phyloP scores from a whole-genome alignment of 2,113 vertebrate genomes.

The Arizona elegans region DNA sequence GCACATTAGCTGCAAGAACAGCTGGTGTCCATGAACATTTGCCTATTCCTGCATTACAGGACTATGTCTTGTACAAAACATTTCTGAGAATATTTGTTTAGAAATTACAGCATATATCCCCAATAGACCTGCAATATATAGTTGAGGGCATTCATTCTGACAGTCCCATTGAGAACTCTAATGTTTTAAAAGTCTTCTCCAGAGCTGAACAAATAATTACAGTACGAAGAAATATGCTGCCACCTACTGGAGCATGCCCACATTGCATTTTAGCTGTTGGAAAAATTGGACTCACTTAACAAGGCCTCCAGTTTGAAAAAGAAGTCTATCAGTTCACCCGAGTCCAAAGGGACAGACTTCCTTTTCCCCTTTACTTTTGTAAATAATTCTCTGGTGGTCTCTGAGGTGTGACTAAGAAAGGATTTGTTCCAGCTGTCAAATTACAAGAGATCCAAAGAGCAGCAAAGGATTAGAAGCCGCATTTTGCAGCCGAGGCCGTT shows the following conservation, averaged over 20 bases:
- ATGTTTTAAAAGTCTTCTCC: not conserved
- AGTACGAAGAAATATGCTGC: slow-evolving; percentile 37
- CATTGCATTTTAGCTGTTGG: not conserved
- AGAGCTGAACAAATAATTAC: not conserved
- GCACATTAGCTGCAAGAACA: not conserved
- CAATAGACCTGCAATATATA: not conserved
- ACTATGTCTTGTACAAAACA: not conserved
- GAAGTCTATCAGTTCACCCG: not conserved
- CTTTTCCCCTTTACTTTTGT: not conserved
- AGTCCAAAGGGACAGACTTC: not conserved
- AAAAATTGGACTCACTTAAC: not conserved
- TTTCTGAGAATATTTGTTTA: not conserved
- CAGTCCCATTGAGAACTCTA: not conserved
- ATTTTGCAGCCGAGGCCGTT: not conserved
- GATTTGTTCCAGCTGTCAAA: slow-evolving; percentile 17
- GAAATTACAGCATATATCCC: not conserved
- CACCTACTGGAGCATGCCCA: slow-evolving; percentile 53
- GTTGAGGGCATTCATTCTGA: not conserved
- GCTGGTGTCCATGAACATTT: not conserved
- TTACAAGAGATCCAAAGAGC: not conserved
- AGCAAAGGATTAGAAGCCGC: slow-evolving; percentile 25
- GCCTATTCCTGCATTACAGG: not conserved
- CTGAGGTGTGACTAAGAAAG: not conserved
- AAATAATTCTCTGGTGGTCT: slow-evolving; percentile 4
- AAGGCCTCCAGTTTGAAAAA: not conserved